Conservation (phyloP, 2,888 invertebrate genomes). For the Apamea sordens region DNA sequence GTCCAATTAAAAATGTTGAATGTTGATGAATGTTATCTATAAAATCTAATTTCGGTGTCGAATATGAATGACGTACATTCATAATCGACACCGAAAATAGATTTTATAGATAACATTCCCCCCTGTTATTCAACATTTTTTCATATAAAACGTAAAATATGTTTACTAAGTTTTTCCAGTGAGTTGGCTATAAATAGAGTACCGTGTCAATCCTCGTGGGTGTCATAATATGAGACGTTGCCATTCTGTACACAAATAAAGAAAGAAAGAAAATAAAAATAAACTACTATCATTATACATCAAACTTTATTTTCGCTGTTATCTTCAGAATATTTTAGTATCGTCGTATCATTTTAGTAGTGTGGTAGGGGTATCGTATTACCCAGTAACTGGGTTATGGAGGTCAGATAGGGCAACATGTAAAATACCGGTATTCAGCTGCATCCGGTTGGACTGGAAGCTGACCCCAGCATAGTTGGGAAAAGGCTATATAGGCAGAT, state of each 20-base stretch:
- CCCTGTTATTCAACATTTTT: not conserved
- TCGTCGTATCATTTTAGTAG: too few relatives aligned
- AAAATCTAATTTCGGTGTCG: not conserved
- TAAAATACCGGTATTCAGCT: too few relatives aligned
- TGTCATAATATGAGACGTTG: constrained; percentile 1
- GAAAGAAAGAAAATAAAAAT: not conserved
- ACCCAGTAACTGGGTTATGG: too few relatives aligned
- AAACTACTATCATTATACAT: not conserved
- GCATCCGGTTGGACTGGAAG: too few relatives aligned
- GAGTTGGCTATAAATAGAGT: constrained; percentile 17
- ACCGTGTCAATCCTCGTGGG: constrained; percentile 1
- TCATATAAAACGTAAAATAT: constrained; percentile 11
- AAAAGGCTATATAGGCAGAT: too few relatives aligned
- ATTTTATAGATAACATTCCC: too few relatives aligned
- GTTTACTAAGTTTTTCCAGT: not conserved
- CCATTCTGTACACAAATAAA: constrained; percentile 17
- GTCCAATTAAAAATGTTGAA: too few relatives aligned
- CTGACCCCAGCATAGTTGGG: too few relatives aligned
- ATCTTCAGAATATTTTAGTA: not conserved
- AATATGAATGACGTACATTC: not conserved
- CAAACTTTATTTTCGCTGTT: not conserved
- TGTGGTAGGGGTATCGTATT: too few relatives aligned
- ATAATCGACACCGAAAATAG: too few relatives aligned
- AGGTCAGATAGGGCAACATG: too few relatives aligned
- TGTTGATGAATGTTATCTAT: too few relatives aligned